Conservation (phyloP, 1,140 invertebrate species). For the Neodiprion pinetum region DNA sequence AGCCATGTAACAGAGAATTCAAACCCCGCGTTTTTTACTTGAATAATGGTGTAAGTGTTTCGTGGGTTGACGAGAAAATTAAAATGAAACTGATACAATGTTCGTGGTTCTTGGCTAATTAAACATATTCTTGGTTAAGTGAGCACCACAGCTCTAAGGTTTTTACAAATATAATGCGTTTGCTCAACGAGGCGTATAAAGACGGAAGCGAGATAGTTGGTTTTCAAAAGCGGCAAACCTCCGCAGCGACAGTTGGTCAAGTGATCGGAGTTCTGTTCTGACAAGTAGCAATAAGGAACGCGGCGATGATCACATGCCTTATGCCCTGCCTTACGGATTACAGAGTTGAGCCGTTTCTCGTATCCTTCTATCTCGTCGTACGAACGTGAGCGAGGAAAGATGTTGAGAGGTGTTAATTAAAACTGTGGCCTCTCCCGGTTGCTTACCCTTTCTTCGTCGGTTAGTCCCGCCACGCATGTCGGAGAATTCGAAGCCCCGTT, state of each 20-base stretch:
- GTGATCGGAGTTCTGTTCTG: constrained; percentile 3
- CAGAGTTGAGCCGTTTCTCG: background rate
- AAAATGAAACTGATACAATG: too few relatives aligned
- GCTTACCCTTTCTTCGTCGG: background rate
- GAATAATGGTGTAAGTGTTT: too few relatives aligned
- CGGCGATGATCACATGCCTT: background rate
- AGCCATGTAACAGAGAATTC: too few relatives aligned
- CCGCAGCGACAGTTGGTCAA: background rate
- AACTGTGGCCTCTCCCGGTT: constrained; percentile 1
- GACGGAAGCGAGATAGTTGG: constrained; percentile 3
- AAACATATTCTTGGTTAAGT: too few relatives aligned
- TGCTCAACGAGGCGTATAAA: background rate
- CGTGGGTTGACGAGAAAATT: too few relatives aligned
- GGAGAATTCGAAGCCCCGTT: constrained; percentile 7
- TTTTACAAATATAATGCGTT: background rate
- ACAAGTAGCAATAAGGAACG: constrained; percentile 12
- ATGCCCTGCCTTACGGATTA: constrained; percentile 8
- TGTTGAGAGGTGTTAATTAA: constrained; percentile 16
- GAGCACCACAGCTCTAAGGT: too few relatives aligned
- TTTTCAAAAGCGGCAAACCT: background rate
- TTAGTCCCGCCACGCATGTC: background rate
- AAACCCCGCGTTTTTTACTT: too few relatives aligned
- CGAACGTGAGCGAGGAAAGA: constrained; percentile 11
- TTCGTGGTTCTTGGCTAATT: too few relatives aligned
- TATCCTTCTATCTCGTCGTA: background rate